Conservation (phyloP, 2,888 invertebrate genomes). For the Ophion obscuratus region DNA sequence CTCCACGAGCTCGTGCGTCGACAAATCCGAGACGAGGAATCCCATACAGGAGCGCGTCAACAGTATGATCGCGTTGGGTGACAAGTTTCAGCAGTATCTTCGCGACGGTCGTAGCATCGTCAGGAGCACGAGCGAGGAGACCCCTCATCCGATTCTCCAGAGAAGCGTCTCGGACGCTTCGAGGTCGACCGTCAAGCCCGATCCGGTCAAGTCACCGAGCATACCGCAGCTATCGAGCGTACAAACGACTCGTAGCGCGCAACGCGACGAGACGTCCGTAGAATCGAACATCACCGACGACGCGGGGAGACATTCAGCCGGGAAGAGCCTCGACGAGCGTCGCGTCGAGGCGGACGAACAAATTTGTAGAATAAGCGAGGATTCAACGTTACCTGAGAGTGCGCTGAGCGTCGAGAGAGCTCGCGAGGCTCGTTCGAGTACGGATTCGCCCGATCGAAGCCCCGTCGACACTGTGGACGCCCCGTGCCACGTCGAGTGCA, state of each 20-base stretch:
- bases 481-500: conserved; percentile 63
- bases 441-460: conserved; percentile 13
- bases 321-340: background rate
- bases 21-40: conserved; percentile 71
- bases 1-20: conserved; percentile 83
- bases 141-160: conserved; percentile 61
- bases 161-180: conserved; percentile 67
- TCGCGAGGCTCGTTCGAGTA: conserved; percentile 60
- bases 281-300: background rate
- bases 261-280: too few relatives aligned
- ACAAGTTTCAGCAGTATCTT: conserved; percentile 77
- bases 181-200: conserved; percentile 57
- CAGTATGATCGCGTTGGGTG: conserved; percentile 75
- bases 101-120: conserved; percentile 70
- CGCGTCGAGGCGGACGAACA: conserved; percentile 30
- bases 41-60: conserved; percentile 74
- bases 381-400: conserved; percentile 74
- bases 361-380: conserved; percentile 64
- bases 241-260: conserved; percentile 24
- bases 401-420: conserved; percentile 71
- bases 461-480: conserved; percentile 68
- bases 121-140: conserved; percentile 40
- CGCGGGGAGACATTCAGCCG: background rate
- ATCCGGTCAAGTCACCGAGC: conserved; percentile 72
- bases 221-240: conserved; percentile 73